Evolutionary conservation across 2,113 vertebrate species (phyloP).

Genomic region (Cranoglanis bouderius): DNA sequence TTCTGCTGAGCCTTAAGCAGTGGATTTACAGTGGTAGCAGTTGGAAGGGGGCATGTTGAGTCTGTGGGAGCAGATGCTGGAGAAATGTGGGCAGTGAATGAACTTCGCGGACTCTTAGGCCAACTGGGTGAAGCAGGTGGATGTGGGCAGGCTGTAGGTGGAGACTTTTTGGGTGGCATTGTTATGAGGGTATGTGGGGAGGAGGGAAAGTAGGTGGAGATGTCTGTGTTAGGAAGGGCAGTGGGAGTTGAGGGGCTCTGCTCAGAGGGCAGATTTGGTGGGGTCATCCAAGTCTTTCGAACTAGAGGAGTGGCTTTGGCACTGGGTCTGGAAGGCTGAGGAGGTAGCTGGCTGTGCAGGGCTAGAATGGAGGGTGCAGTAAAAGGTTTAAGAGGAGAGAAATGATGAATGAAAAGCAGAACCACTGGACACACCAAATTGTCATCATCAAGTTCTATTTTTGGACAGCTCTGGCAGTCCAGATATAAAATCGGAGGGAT

Average conservation of each 20-base stretch:
- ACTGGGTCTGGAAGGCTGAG: slow-evolving; percentile 58
- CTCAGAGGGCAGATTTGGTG: slow-evolving; percentile 30
- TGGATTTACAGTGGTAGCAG: slow-evolving; percentile 34
- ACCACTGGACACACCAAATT: neutral
- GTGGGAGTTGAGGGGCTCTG: slow-evolving; percentile 17
- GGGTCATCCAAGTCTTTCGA: slow-evolving; percentile 47
- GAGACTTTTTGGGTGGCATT: neutral
- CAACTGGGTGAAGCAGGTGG: slow-evolving; percentile 2
- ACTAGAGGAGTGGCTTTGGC: slow-evolving; percentile 56
- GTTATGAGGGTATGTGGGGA: neutral
- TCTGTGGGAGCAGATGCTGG: slow-evolving; percentile 26
- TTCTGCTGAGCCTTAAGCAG: slow-evolving; percentile 44
- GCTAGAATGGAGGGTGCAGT: slow-evolving; percentile 34
- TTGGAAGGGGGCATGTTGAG: neutral
- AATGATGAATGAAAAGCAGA: neutral
- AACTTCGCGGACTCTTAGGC: neutral
- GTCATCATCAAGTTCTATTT: neutral
- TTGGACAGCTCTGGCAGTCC: neutral
- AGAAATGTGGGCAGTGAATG: slow-evolving; percentile 4
- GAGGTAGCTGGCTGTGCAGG: slow-evolving; percentile 56
- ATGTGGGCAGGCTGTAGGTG: neutral
- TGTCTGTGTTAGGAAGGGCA: neutral
- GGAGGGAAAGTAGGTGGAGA: neutral
- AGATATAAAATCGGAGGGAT: neutral
- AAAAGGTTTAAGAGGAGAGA: slow-evolving; percentile 27